Percentiles rank a stretch among this genome's conserved stretches.
phyloP scores from a whole-genome alignment of 2,888 invertebrate species.

The Cactoblastis cactorum region DNA sequence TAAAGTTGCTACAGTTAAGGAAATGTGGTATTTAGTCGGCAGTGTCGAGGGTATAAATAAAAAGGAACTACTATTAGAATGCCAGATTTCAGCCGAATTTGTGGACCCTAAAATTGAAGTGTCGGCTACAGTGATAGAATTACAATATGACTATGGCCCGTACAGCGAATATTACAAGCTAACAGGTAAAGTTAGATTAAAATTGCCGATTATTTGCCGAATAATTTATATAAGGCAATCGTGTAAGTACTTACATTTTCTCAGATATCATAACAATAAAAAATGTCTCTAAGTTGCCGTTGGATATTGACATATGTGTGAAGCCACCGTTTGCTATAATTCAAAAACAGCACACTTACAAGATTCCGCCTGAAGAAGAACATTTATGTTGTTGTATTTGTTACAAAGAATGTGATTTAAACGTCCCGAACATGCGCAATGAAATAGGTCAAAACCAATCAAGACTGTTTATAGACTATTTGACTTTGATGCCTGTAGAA shows the following conservation, averaged over 20 bases:
- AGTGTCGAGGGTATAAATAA: conserved; percentile 74
- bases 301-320: conserved; percentile 65
- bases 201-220: no score
- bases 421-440: conserved; percentile 42
- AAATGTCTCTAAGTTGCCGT: conserved; percentile 73
- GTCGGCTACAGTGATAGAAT: conserved; percentile 63
- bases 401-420: conserved; percentile 56
- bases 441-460: conserved; percentile 45
- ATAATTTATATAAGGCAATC: no score
- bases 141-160: conserved; percentile 71
- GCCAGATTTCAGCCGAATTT: conserved; percentile 75
- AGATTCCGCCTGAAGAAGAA: conserved; percentile 50
- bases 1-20: conserved; percentile 62
- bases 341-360: conserved; percentile 56
- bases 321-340: conserved; percentile 74
- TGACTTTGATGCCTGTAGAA: conserved; percentile 57
- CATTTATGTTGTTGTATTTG: conserved; percentile 59
- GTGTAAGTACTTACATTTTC: no score
- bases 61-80: conserved; percentile 71
- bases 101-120: conserved; percentile 79
- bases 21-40: conserved; percentile 80
- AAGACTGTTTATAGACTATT: conserved; percentile 52
- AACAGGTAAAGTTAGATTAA: conserved; percentile 47
- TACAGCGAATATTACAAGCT: conserved; percentile 64
- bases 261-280: conserved; percentile 75